These are phyloP conservation scores for Xylota sylvarum DNA, from an alignment of 2,888 invertebrate species.

Conservation along the genomic window DNA sequence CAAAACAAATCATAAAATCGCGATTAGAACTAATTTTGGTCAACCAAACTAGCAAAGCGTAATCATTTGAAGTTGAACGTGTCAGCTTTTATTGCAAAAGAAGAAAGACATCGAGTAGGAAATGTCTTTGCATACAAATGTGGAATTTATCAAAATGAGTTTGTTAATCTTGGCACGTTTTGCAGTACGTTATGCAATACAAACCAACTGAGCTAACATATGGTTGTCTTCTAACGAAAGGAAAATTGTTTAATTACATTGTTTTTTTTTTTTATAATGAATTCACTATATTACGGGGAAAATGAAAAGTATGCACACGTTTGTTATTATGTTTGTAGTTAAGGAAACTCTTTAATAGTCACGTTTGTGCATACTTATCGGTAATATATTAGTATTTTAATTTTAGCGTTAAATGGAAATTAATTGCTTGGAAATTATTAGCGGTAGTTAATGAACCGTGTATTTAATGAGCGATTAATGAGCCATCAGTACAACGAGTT, in stretches of 20 bases:
- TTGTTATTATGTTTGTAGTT: slow-evolving; percentile 30
- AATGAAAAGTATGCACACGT: slow-evolving; percentile 53
- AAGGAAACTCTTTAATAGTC: slow-evolving; percentile 38
- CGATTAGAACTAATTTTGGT: slow-evolving; percentile 32
- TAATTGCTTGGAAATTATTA: background rate
- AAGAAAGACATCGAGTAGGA: background rate
- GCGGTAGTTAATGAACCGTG: too few relatives aligned
- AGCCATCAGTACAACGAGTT: too few relatives aligned
- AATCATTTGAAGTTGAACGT: slow-evolving; percentile 3
- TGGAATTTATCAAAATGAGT: background rate
- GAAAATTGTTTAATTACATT: slow-evolving; percentile 36
- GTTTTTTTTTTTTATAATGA: background rate
- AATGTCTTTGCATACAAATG: slow-evolving; percentile 54
- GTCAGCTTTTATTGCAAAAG: slow-evolving; percentile 35
- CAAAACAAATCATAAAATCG: slow-evolving; percentile 11
- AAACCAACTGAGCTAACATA: slow-evolving; percentile 12
- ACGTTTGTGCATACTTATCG: slow-evolving; percentile 37
- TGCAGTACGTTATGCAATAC: slow-evolving; percentile 41
- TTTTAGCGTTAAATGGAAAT: background rate
- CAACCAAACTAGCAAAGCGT: slow-evolving; percentile 4
- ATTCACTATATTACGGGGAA: slow-evolving; percentile 2
- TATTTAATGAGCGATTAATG: too few relatives aligned
- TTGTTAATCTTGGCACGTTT: slow-evolving; percentile 46
- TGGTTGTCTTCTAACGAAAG: background rate
- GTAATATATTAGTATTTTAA: background rate